These are phyloP conservation scores for Dinothrombium tinctorium DNA, from an alignment of 1,140 invertebrate genomes.

Conservation along the genomic window DNA sequence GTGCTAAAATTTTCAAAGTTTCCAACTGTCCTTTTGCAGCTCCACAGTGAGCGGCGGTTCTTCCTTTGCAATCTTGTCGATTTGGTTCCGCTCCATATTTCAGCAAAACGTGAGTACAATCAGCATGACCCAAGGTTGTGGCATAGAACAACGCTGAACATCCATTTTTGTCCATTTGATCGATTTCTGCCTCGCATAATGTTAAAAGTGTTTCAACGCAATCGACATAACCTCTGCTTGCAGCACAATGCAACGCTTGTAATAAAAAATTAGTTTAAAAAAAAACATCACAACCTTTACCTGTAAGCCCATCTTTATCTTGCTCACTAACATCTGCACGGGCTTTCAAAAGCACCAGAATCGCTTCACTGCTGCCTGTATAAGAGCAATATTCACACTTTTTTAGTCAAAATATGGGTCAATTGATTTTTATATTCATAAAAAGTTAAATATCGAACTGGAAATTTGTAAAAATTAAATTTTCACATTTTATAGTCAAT, in stretches of 20 bases:
- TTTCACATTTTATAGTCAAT: too few species aligned
- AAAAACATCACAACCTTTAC: background rate
- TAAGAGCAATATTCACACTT: too few species aligned
- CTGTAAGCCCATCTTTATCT: constrained; percentile 37
- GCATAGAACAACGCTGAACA: constrained; percentile 91
- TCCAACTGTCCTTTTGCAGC: constrained; percentile 84
- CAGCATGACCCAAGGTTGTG: constrained; percentile 77
- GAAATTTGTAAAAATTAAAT: too few species aligned
- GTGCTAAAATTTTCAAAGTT: constrained; percentile 45
- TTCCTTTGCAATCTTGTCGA: constrained; percentile 67
- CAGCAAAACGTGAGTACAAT: constrained; percentile 66
- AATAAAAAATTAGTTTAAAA: constrained; percentile 3
- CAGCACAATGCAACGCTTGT: constrained; percentile 72
- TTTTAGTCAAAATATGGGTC: too few species aligned
- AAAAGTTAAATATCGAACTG: too few species aligned
- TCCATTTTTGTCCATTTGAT: constrained; percentile 57
- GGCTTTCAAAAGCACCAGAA: constrained; percentile 57
- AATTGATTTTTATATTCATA: too few species aligned
- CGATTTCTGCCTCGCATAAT: constrained; percentile 60
- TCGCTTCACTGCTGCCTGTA: constrained; percentile 54
- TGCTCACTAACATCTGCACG: constrained; percentile 47
- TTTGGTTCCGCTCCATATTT: constrained; percentile 62
- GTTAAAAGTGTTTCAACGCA: constrained; percentile 70
- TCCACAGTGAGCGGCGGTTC: constrained; percentile 39
- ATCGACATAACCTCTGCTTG: constrained; percentile 73